phyloP scores from a whole-genome alignment of 2,888 invertebrate genomes.

The Aspidapion aeneum region DNA sequence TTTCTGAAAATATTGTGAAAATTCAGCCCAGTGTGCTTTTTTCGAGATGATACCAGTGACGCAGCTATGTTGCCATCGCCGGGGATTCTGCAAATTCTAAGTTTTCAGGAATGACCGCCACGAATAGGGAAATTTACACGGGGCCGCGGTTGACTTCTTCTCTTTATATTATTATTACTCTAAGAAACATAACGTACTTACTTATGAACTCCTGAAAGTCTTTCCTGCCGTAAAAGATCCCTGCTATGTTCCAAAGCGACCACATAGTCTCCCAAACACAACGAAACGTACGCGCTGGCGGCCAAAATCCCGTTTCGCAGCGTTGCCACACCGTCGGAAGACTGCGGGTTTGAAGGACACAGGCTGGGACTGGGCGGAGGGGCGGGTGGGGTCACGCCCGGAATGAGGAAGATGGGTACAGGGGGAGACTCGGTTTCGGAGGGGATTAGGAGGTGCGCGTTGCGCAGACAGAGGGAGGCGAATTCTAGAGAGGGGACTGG shows the following conservation, averaged over 20 bases:
- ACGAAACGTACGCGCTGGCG: constrained; percentile 77
- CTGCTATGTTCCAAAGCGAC: constrained; percentile 76
- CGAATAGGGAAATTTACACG: no score
- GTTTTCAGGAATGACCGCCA: no score
- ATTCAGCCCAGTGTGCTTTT: no score
- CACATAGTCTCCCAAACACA: constrained; percentile 81
- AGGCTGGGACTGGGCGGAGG: constrained; percentile 45
- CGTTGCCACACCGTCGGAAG: constrained; percentile 57
- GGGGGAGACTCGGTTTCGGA: constrained; percentile 45
- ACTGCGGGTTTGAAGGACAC: constrained; percentile 62
- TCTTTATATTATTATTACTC: no score
- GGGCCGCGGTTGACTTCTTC: no score
- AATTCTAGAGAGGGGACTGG: constrained; percentile 88
- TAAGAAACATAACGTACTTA: no score
- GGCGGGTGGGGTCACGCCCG: constrained; percentile 43
- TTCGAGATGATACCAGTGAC: no score
- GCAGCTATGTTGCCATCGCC: no score
- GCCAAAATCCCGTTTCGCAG: constrained; percentile 65
- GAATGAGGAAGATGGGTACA: constrained; percentile 46
- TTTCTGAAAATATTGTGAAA: no score
- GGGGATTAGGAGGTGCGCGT: constrained; percentile 72
- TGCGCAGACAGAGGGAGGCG: constrained; percentile 82
- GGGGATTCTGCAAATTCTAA: no score
- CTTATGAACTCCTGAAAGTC: constrained; percentile 68
- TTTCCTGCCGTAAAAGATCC: constrained; percentile 67